phyloP scores from a whole-genome alignment of 2,797 vertebrate species.

The Kryptopterus vitreolus region DNA sequence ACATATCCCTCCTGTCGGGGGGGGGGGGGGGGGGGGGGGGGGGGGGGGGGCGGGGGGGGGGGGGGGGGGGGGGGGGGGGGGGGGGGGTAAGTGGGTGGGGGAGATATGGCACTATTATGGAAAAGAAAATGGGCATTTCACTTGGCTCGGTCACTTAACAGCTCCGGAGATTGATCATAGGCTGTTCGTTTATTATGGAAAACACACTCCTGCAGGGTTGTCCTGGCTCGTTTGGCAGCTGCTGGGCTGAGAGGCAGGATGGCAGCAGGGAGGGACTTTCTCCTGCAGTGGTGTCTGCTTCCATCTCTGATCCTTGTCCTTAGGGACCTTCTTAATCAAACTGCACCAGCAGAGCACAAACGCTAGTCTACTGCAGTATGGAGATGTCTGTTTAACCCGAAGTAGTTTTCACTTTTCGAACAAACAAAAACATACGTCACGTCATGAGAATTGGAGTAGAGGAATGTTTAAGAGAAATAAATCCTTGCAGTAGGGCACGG shows the following conservation, averaged over 20 bases:
- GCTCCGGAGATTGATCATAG: conserved; percentile 55
- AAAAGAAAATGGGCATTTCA: conserved; percentile 37
- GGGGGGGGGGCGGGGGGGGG: conserved; percentile 38
- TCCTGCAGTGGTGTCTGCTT: conserved; percentile 34
- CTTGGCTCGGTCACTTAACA: conserved; percentile 56
- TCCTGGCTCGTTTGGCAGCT: conserved; percentile 46
- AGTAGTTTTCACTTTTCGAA: background rate
- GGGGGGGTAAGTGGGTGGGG: conserved; percentile 26
- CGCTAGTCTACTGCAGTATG: background rate
- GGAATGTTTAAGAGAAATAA: background rate
- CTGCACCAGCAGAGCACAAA: conserved; percentile 7
- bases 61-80: conserved; percentile 19
- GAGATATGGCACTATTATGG: conserved; percentile 42
- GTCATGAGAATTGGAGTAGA: background rate
- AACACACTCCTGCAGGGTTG: conserved; percentile 22
- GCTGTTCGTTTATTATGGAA: conserved; percentile 62
- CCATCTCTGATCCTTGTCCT: conserved; percentile 32
- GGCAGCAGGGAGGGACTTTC: conserved; percentile 23
- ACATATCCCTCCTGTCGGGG: conserved; percentile 21
- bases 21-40: conserved; percentile 31
- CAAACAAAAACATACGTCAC: too few relatives aligned
- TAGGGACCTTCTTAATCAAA: conserved; percentile 34
- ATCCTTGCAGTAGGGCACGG: too few relatives aligned
- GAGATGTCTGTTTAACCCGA: too few relatives aligned
- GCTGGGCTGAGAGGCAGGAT: conserved; percentile 9